Conservation (phyloP, 2,888 invertebrate genomes). For the Fissipunctia ypsillon region DNA sequence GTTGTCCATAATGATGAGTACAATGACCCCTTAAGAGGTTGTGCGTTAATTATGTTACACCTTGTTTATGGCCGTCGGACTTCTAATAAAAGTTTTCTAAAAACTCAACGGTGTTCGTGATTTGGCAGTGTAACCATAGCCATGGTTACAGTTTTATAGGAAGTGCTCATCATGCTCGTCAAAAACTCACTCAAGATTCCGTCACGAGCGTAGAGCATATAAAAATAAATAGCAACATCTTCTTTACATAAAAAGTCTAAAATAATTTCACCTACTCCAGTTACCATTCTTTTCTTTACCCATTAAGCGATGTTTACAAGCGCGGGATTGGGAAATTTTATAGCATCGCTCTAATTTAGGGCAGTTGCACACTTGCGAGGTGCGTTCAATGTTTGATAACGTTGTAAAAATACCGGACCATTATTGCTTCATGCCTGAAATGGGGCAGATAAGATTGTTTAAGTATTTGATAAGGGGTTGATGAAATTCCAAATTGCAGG, state of each 20-base stretch:
- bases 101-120: no score
- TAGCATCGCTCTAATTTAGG: slow-evolving; percentile 46
- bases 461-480: slow-evolving; percentile 56
- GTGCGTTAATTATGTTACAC: no score
- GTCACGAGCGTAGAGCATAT: background rate
- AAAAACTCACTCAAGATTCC: background rate
- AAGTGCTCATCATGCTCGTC: no score
- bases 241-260: slow-evolving; percentile 32
- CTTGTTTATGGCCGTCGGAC: no score
- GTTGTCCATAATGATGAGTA: no score
- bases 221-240: slow-evolving; percentile 33
- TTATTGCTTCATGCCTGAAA: slow-evolving; percentile 59
- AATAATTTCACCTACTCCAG: slow-evolving; percentile 57
- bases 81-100: no score
- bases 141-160: no score
- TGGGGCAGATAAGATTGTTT: slow-evolving; percentile 68
- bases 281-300: slow-evolving; percentile 58
- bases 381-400: slow-evolving; percentile 68
- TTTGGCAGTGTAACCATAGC: no score
- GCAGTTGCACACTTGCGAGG: slow-evolving; percentile 46
- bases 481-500: slow-evolving; percentile 65
- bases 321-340: slow-evolving; percentile 64
- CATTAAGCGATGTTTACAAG: slow-evolving; percentile 62
- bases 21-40: no score
- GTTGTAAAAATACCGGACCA: slow-evolving; percentile 71